A percentile compares a stretch with the other conserved stretches of the same genome.
phyloP scores from a whole-genome alignment of 2,113 vertebrate species.

The Chamaetylas fuelleborni region DNA sequence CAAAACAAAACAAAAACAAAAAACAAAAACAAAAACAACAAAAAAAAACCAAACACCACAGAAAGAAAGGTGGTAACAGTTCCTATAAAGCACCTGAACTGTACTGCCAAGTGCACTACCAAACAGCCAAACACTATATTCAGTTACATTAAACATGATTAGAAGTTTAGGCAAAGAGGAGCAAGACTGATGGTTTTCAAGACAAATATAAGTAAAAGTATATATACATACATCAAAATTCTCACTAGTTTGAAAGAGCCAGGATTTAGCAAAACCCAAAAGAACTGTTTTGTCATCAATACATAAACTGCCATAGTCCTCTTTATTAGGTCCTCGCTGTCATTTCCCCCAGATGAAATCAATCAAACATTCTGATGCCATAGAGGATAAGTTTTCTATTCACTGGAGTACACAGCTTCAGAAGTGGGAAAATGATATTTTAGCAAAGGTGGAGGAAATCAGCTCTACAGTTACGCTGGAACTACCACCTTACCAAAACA shows the following conservation, averaged over 20 bases:
- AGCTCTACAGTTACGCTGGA: neutral
- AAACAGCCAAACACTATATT: neutral
- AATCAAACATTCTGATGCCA: neutral
- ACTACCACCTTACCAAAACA: neutral
- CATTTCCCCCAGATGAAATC: neutral
- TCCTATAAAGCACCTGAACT: neutral
- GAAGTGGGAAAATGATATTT: neutral
- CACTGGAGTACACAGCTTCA: neutral
- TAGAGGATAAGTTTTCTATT: neutral
- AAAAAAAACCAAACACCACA: neutral
- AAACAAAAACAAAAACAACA: too few relatives aligned
- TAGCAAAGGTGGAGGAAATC: neutral
- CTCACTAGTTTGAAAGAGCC: neutral
- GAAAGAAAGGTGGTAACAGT: neutral
- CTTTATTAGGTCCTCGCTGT: neutral
- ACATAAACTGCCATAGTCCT: neutral
- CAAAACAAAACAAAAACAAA: too few relatives aligned
- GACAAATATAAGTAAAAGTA: neutral
- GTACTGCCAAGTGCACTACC: neutral
- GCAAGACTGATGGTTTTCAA: neutral
- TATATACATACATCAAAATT: neutral
- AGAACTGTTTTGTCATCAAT: neutral
- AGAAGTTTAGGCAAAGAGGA: neutral
- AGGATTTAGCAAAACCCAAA: neutral
- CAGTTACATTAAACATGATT: neutral